These are phyloP conservation scores for Amaurobius ferox DNA, from an alignment of 2,888 invertebrate genomes.

Conservation along the genomic window DNA sequence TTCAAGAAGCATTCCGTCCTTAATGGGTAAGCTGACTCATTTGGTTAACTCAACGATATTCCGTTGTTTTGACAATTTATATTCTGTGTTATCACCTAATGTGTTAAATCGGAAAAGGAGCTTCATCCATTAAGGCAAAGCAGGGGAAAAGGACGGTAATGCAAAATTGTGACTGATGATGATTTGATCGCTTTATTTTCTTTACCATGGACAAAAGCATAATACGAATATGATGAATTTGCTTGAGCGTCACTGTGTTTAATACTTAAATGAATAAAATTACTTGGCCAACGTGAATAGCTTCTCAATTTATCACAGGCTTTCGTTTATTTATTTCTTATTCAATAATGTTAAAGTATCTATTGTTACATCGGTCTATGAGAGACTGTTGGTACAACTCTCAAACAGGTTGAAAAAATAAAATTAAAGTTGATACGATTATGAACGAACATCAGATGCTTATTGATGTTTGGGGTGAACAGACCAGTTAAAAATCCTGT, in stretches of 20 bases:
- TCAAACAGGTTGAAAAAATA: too few relatives aligned
- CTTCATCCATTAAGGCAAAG: slow-evolving; percentile 33
- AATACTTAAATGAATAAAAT: slow-evolving; percentile 43
- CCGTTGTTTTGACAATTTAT: slow-evolving; percentile 70
- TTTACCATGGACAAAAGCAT: slow-evolving; percentile 58
- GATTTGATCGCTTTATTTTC: slow-evolving; percentile 69
- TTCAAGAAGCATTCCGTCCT: slow-evolving; percentile 54
- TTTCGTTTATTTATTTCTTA: too few relatives aligned
- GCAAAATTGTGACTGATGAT: slow-evolving; percentile 65
- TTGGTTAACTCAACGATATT: slow-evolving; percentile 67
- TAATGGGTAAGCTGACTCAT: slow-evolving; percentile 62
- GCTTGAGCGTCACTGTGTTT: slow-evolving; percentile 5
- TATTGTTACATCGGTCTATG: too few relatives aligned
- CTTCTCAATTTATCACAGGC: neutral
- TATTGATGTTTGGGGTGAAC: too few relatives aligned
- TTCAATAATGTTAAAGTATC: too few relatives aligned
- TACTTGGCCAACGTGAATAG: slow-evolving; percentile 16
- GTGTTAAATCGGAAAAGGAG: slow-evolving; percentile 34
- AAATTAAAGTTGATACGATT: too few relatives aligned
- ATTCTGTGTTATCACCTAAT: slow-evolving; percentile 58
- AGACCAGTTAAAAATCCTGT: too few relatives aligned
- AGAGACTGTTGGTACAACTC: too few relatives aligned
- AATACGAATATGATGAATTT: slow-evolving; percentile 56
- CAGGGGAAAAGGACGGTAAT: slow-evolving; percentile 31
- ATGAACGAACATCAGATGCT: too few relatives aligned